phyloP scores from a whole-genome alignment of 2,797 vertebrate species.

The Oreochromis mossambicus region DNA sequence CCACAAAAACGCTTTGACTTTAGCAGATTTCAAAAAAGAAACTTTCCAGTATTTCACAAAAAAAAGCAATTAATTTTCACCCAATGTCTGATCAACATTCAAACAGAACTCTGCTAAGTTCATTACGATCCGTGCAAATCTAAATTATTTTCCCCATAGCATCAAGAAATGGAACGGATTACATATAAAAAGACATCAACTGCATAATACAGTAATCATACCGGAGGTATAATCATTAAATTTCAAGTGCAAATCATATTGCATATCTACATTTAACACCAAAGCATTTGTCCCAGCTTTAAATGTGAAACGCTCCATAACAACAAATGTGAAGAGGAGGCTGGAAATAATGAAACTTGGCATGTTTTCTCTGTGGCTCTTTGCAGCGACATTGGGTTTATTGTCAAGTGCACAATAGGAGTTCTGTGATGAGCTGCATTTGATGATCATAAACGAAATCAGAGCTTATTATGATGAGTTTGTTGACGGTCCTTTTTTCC shows the following conservation, averaged over 20 bases:
- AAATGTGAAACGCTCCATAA: slow-evolving; percentile 19
- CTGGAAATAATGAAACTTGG: slow-evolving; percentile 22
- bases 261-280: slow-evolving; percentile 14
- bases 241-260: not conserved
- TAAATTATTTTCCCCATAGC: slow-evolving; percentile 1
- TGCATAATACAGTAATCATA: slow-evolving; percentile 25
- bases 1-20: not conserved
- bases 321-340: not conserved
- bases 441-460: slow-evolving; percentile 47
- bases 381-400: slow-evolving; percentile 1
- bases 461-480: slow-evolving; percentile 25
- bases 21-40: not conserved
- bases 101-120: not conserved
- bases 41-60: not conserved
- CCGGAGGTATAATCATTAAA: slow-evolving; percentile 4
- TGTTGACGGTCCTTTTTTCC: not conserved
- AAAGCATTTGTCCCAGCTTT: not conserved
- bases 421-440: slow-evolving; percentile 30
- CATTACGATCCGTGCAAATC: slow-evolving; percentile 1
- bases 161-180: slow-evolving; percentile 8
- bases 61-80: not conserved
- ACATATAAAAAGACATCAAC: slow-evolving; percentile 5
- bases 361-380: slow-evolving; percentile 28
- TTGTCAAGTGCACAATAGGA: slow-evolving; percentile 23
- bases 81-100: not conserved